Evolutionary conservation across 1,140 invertebrate genomes (phyloP), one percentile per base, ranked within the genome.

Genomic region (Musca vetustissima): DNA sequence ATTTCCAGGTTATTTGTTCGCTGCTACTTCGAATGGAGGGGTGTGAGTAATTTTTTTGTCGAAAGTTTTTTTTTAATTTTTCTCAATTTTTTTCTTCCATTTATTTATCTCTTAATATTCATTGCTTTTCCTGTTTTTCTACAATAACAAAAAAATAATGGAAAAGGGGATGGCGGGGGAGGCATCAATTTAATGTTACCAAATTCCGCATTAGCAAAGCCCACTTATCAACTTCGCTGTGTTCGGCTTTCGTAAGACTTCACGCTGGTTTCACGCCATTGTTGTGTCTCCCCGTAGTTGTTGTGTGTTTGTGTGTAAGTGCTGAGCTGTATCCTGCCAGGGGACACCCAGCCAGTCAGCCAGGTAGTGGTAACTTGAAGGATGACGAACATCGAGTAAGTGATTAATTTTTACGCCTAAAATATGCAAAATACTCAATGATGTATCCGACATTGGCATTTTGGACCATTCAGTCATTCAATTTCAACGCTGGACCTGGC

Each of bases 331-430:
- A n/a, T 13, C 14, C 24, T 22, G 49, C 19, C 21, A 59, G 55
- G 8, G 25, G 13, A 28, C 15, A 59, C n/a, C n/a, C n/a, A n/a
- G n/a, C n/a, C n/a, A n/a, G n/a, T n/a, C n/a, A n/a, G n/a, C n/a
- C n/a, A n/a, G n/a, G n/a, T n/a, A n/a, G n/a, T n/a, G 55, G 25
- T 28, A 32, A 25, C 24, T 25, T 59, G 55, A 28, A 28, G 24
- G 55, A 24, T 28, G 55, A 25, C 55, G 28, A 61, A 13, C n/a
- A 61, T 4, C 17, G 21, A 61, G 36, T 61, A 61, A 61, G 57
- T 61, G 57, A 61, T 61, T 61, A 61, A 61, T 61, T 61, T 61
- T 61, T 61, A 61, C 57, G 57, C 57, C 57, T 61, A 61, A 61
- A 61, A 61, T 61, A 61, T 61, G 57, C 19, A 61, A 61, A 61